A percentile compares a stretch with the other conserved stretches of the same genome.
These are phyloP conservation scores for Oreohelix idahoensis DNA, from an alignment of 1,140 invertebrate species.

Conservation along the genomic window DNA sequence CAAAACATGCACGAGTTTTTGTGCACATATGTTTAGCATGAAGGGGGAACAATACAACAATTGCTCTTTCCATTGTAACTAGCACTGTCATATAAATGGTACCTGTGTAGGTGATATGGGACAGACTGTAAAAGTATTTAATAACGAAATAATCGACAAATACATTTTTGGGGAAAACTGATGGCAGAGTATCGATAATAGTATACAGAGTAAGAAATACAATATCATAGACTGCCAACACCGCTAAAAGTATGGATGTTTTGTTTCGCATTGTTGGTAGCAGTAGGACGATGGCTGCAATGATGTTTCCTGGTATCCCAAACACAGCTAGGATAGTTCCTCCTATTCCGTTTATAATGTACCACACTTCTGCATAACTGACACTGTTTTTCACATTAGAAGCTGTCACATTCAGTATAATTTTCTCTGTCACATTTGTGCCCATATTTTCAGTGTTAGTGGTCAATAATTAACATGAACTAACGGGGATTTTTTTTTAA, in stretches of 20 bases:
- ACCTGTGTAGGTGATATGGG: slow-evolving; percentile 83
- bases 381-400: too few species aligned
- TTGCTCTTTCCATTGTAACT: slow-evolving; percentile 85
- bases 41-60: slow-evolving; percentile 83
- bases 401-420: too few species aligned
- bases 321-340: slow-evolving; percentile 79
- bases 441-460: too few species aligned
- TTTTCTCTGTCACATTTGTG: too few species aligned
- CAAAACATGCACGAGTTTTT: slow-evolving; percentile 72
- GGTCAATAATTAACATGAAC: too few species aligned
- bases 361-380: slow-evolving; percentile 41
- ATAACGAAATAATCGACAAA: slow-evolving; percentile 75
- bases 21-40: slow-evolving; percentile 85
- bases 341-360: slow-evolving; percentile 73
- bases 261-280: slow-evolving; percentile 67
- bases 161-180: slow-evolving; percentile 83
- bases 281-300: too few species aligned
- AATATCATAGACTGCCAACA: slow-evolving; percentile 65
- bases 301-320: slow-evolving; percentile 68
- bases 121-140: slow-evolving; percentile 75
- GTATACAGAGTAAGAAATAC: slow-evolving; percentile 80
- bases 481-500: too few species aligned
- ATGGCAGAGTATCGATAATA: slow-evolving; percentile 80
- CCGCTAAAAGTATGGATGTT: slow-evolving; percentile 67
- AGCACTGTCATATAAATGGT: slow-evolving; percentile 90